Evolutionary conservation across 2,797 vertebrate genomes (phyloP), one percentile per base, ranked within the genome.

Genomic region (Steatocranus sp.): DNA sequence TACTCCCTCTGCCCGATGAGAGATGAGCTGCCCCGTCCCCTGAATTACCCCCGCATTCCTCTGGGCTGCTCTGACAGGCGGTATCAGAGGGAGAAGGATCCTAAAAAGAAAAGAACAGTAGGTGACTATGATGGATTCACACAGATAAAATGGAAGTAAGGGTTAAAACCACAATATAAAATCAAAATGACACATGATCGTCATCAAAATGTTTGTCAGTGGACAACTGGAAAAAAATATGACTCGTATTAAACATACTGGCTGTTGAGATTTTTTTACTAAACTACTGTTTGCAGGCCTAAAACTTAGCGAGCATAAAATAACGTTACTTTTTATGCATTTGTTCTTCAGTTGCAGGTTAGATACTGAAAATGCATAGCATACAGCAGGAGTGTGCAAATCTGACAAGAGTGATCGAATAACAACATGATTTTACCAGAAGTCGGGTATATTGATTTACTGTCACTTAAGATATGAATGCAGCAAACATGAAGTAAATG

Each of bases 1-100:
- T 91, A 36, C 85, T 87, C 50, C 92, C 91, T 79, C 89, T 91
- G 66, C 88, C 85, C 15, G 86, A 87, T 20, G 87, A 87, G 38
- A 82, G 80, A 80, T 90, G 88, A 73, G 66, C 88, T 0, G 61
- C 43, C 18, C 90, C 91, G 3, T 95, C 93, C 8, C 85, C 88
- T 11, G 87, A 84, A 58, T 53, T 85, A 77, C 84, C 82, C 77
- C 88, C 82, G 43, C 80, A 81, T 78, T 95, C 93, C 74, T 94
- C 91, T 5, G 91, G 81, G 85, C 84, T 85, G 88, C 78, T 93
- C 75, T 94, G 91, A 87, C 88, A 90, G n/a, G 90, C 88, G 0
- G 80, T 63, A 20, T 95, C 92, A 4, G 93, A 90, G 50, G 92
- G 92, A 86, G 94, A 94, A 7, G 87, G 76, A 82, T 68, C 92